phyloP scores from a whole-genome alignment of 2,113 vertebrate species.

The Columba livia region DNA sequence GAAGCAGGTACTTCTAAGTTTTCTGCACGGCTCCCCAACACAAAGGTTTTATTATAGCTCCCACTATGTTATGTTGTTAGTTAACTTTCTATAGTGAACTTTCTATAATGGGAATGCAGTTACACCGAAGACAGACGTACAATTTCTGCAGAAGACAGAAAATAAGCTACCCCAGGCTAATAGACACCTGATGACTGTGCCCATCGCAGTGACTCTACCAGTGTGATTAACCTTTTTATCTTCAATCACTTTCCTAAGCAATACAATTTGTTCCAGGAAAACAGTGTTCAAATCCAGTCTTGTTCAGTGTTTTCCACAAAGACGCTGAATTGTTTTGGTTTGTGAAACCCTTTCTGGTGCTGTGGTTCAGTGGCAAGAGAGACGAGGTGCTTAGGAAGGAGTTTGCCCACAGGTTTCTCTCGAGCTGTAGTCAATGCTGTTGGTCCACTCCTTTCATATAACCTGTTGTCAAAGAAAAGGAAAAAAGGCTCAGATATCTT shows the following conservation, averaged over 20 bases:
- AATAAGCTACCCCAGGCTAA: neutral
- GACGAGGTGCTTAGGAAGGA: neutral
- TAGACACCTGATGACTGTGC: conserved; percentile 1
- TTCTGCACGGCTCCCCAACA: neutral
- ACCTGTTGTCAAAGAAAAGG: neutral
- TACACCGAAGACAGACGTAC: neutral
- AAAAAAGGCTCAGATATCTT: conserved; percentile 7
- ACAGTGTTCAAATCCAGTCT: conserved; percentile 19
- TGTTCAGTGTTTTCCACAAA: conserved; percentile 35
- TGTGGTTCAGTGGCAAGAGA: conserved; percentile 10
- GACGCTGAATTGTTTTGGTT: neutral
- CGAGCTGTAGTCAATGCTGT: neutral
- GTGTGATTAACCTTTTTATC: conserved; percentile 41
- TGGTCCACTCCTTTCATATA: neutral
- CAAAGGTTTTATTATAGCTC: conserved; percentile 21
- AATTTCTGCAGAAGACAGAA: neutral
- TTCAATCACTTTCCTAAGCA: conserved; percentile 28
- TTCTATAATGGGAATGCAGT: neutral
- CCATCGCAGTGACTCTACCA: neutral
- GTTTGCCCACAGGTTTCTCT: neutral
- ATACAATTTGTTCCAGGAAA: conserved; percentile 42
- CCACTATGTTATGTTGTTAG: neutral
- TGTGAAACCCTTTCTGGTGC: neutral
- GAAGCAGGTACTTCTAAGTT: conserved; percentile 8
- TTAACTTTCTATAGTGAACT: conserved; percentile 21